These are phyloP conservation scores for Okamejei kenojei DNA, from an alignment of 2,797 vertebrate genomes.

Conservation along the genomic window DNA sequence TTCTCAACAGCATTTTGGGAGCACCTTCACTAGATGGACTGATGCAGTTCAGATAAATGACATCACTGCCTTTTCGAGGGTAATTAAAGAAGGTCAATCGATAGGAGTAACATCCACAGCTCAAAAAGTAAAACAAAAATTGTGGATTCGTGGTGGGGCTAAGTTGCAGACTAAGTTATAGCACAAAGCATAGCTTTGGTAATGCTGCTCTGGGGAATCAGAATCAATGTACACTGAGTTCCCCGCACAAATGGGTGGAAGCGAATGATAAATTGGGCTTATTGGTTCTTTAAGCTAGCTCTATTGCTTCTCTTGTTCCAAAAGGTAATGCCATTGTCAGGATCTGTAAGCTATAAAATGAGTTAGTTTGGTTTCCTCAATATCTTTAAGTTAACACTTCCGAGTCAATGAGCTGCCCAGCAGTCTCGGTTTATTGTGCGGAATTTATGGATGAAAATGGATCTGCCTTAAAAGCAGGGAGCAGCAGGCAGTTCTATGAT, in stretches of 20 bases:
- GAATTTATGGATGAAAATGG: background rate
- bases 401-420: background rate
- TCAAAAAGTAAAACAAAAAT: no score
- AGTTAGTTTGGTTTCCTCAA: background rate
- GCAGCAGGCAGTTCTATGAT: background rate
- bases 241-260: background rate
- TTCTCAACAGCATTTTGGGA: no score
- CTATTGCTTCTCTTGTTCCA: background rate
- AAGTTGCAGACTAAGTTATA: background rate
- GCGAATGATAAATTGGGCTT: background rate
- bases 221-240: background rate
- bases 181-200: background rate
- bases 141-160: background rate
- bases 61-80: no score
- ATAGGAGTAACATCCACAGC: no score
- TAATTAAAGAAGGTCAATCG: no score
- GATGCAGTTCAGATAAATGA: no score
- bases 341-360: background rate
- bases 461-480: background rate
- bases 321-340: background rate
- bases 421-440: background rate
- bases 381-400: background rate
- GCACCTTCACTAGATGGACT: no score
- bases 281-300: background rate
- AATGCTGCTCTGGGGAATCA: background rate